A percentile compares a stretch with the other conserved stretches of the same genome.
Evolutionary conservation across 2,888 invertebrate genomes (phyloP).

Genomic region (Tiphia femorata): DNA sequence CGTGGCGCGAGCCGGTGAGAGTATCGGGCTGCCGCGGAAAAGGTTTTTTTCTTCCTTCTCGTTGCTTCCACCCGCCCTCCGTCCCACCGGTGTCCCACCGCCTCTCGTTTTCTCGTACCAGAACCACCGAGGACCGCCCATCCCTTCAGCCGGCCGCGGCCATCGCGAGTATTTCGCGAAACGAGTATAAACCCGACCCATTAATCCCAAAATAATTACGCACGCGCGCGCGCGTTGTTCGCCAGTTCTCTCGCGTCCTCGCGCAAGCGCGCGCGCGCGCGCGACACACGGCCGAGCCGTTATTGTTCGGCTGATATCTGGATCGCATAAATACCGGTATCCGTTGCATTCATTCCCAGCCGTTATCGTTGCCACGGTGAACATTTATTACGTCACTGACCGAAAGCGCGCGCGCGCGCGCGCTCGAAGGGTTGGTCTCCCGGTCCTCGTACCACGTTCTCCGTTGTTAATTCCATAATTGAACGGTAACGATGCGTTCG

Average conservation of each 20-base stretch:
- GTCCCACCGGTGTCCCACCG: background rate
- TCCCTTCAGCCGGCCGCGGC: background rate
- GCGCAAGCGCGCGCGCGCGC: slow-evolving; percentile 15
- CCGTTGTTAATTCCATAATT: slow-evolving; percentile 52
- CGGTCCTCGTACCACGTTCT: too few species aligned
- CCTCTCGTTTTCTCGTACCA: too few species aligned
- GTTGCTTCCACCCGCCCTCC: slow-evolving; percentile 2
- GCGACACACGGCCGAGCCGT: slow-evolving; percentile 39
- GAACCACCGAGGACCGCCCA: too few species aligned
- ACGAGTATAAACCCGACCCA: slow-evolving; percentile 27
- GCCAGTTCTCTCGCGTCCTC: slow-evolving; percentile 23
- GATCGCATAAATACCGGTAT: slow-evolving; percentile 52
- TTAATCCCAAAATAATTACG: slow-evolving; percentile 50
- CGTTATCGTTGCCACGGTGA: slow-evolving; percentile 44
- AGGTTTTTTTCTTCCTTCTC: background rate
- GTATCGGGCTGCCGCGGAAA: background rate
- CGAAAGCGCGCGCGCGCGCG: slow-evolving; percentile 36
- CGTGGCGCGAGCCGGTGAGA: background rate
- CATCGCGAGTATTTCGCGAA: slow-evolving; percentile 24
- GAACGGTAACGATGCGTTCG: slow-evolving; percentile 23
- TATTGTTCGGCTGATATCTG: slow-evolving; percentile 51
- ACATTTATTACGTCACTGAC: slow-evolving; percentile 45
- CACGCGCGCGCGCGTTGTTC: slow-evolving; percentile 23
- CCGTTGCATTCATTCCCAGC: slow-evolving; percentile 49
- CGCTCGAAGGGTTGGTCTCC: background rate